Conservation (phyloP, 2,113 vertebrate genomes). For the Sakesphorus luctuosus region DNA sequence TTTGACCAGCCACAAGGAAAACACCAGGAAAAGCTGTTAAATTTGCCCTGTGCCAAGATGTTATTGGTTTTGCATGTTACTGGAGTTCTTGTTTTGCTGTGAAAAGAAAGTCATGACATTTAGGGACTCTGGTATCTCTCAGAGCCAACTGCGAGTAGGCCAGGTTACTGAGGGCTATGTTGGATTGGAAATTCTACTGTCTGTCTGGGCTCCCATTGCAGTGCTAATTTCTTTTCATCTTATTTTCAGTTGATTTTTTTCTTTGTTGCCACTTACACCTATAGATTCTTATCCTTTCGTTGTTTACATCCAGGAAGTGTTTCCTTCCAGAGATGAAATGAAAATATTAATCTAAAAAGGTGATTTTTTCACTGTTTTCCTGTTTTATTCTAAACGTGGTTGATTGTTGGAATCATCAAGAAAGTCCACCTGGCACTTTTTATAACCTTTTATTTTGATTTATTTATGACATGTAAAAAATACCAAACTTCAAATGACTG, state of each 20-base stretch:
- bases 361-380: not conserved
- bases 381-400: not conserved
- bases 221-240: not conserved
- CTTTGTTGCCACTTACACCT: not conserved
- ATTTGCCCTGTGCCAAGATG: not conserved
- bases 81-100: not conserved
- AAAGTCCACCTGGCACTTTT: not conserved
- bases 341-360: not conserved
- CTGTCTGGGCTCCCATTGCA: not conserved
- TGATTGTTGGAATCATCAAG: not conserved
- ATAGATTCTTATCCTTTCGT: not conserved
- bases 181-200: not conserved
- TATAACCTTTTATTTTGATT: not conserved
- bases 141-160: not conserved
- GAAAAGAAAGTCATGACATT: not conserved
- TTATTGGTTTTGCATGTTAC: not conserved
- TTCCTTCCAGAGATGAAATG: not conserved
- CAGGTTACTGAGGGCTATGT: not conserved
- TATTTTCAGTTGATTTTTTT: not conserved
- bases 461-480: not conserved
- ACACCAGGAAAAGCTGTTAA: not conserved
- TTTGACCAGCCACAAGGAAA: not conserved
- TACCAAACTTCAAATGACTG: not conserved
- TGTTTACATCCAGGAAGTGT: not conserved
- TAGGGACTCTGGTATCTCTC: not conserved